Conservation (phyloP, 2,797 vertebrate genomes). For the Tragopan temminckii region DNA sequence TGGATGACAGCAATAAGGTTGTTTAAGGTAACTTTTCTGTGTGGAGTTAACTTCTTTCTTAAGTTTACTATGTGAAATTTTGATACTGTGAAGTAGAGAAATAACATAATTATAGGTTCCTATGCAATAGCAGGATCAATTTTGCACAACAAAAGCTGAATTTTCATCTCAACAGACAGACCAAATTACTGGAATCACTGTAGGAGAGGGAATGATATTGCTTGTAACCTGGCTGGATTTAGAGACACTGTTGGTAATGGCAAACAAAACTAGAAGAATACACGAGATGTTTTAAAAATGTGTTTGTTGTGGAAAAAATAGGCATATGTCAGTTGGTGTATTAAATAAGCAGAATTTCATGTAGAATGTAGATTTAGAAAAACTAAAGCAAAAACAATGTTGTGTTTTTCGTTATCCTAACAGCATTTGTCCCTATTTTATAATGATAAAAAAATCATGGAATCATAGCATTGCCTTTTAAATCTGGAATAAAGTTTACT, state of each 20-base stretch:
- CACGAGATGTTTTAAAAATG: background rate
- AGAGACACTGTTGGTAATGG: background rate
- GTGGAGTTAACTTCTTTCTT: background rate
- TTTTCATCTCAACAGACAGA: background rate
- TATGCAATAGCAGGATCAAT: background rate
- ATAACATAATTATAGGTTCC: background rate
- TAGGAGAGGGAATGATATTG: background rate
- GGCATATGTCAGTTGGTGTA: background rate
- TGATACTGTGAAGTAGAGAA: background rate
- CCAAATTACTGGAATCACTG: background rate
- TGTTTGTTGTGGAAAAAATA: background rate
- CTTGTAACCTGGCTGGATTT: background rate
- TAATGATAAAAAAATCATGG: background rate
- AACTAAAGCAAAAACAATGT: background rate
- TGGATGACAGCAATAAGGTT: slow-evolving; percentile 98
- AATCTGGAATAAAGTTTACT: background rate
- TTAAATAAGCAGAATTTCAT: background rate
- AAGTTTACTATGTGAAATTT: background rate
- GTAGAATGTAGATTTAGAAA: background rate
- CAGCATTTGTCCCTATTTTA: background rate
- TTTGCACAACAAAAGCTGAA: background rate
- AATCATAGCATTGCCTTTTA: background rate
- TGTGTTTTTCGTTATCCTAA: background rate
- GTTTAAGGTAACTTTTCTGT: slow-evolving; percentile 90
- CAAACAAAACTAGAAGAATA: background rate